Conservation (phyloP, 2,113 vertebrate genomes). For the Catharus minimus region DNA sequence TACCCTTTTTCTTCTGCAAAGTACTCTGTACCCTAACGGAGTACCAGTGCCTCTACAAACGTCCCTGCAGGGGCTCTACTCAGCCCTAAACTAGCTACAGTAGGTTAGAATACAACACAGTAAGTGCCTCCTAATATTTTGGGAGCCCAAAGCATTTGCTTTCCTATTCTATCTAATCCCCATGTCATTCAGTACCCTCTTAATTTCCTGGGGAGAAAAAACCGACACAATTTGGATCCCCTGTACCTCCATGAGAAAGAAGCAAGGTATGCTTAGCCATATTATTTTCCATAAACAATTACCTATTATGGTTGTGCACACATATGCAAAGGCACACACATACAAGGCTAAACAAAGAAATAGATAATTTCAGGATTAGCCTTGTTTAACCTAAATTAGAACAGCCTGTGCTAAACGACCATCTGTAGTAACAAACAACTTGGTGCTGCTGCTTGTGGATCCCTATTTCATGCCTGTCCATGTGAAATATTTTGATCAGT, state of each 20-base stretch:
- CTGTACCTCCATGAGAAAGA: background rate
- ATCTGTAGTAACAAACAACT: background rate
- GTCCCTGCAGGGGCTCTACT: background rate
- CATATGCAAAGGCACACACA: background rate
- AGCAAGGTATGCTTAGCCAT: background rate
- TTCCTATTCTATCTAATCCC: background rate
- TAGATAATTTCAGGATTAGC: conserved; percentile 16
- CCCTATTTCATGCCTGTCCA: background rate
- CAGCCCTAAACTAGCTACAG: background rate
- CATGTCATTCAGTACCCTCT: background rate
- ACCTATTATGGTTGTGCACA: conserved; percentile 40
- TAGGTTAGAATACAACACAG: background rate
- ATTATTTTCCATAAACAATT: conserved; percentile 2
- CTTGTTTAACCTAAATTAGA: conserved; percentile 54
- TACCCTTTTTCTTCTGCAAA: background rate
- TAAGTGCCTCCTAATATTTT: background rate
- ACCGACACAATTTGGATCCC: background rate
- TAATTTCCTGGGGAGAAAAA: background rate
- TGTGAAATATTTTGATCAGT: background rate
- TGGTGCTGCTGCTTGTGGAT: background rate
- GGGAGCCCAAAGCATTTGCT: background rate
- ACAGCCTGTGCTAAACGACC: background rate
- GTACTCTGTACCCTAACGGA: background rate
- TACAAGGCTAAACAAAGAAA: conserved; percentile 12
- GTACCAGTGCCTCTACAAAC: background rate